Conservation (phyloP, 2,888 invertebrate species). For the Tiphia femorata region DNA sequence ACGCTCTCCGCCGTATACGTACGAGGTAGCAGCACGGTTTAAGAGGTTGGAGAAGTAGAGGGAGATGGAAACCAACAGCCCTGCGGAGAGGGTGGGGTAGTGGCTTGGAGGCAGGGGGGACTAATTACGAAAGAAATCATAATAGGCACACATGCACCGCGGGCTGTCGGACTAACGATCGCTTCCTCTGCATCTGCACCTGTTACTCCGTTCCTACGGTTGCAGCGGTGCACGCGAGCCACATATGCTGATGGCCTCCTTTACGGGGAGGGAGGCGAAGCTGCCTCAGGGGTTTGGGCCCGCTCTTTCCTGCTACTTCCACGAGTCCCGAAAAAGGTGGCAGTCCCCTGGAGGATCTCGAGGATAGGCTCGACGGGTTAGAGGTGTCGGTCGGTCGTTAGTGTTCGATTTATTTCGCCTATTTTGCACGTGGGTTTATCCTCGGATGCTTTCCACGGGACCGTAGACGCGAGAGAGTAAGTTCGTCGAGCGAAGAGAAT, state of each 20-base stretch:
- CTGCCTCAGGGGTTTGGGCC: neutral
- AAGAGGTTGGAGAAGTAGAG: too few species aligned
- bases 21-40: constrained; percentile 10
- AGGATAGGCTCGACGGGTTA: neutral
- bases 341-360: neutral
- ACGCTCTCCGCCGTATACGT: constrained; percentile 32
- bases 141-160: constrained; percentile 55
- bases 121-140: constrained; percentile 62
- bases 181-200: constrained; percentile 62
- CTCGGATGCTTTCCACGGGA: too few species aligned
- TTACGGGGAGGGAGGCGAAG: constrained; percentile 1
- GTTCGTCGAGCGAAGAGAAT: too few species aligned
- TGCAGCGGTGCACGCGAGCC: constrained; percentile 61
- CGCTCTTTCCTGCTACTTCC: constrained; percentile 3
- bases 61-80: constrained; percentile 17
- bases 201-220: constrained; percentile 58
- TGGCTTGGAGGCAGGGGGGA: constrained; percentile 13
- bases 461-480: too few species aligned
- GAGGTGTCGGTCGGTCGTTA: neutral
- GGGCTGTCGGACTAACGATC: constrained; percentile 62
- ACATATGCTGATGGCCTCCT: constrained; percentile 61
- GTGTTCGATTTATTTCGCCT: too few species aligned
- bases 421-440: too few species aligned
- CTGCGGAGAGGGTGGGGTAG: constrained; percentile 9
- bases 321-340: neutral